These are phyloP conservation scores for Gallinago paraguaiae DNA, from an alignment of 2,113 vertebrate species.

Conservation along the genomic window DNA sequence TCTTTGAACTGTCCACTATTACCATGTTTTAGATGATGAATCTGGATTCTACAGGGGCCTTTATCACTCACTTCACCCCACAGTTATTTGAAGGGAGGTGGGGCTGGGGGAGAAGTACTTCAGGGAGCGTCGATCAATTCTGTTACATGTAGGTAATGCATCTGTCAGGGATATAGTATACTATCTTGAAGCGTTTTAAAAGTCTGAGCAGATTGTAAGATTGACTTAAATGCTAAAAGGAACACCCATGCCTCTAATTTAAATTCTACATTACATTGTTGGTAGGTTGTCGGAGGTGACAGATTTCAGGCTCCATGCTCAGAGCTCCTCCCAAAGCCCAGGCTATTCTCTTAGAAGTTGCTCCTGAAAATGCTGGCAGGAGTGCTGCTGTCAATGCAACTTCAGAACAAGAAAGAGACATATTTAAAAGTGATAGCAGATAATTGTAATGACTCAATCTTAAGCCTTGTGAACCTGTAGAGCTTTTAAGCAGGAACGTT, in stretches of 20 bases:
- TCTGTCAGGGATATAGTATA: not conserved
- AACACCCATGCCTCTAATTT: not conserved
- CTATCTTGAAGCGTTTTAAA: not conserved
- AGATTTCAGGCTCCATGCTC: not conserved
- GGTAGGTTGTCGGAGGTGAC: not conserved
- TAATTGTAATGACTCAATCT: not conserved
- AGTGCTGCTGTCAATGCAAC: not conserved
- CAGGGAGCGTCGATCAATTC: not conserved
- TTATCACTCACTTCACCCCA: not conserved
- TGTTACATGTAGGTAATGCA: not conserved
- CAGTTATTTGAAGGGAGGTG: not conserved
- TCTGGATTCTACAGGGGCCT: not conserved
- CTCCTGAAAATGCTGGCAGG: not conserved
- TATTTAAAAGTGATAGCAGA: not conserved
- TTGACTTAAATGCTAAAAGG: not conserved
- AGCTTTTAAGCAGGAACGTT: conserved; percentile 7
- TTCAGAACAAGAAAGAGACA: not conserved
- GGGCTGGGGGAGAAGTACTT: not conserved
- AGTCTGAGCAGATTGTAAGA: not conserved
- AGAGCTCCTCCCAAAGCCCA: not conserved
- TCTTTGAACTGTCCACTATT: not conserved
- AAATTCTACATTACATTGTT: not conserved
- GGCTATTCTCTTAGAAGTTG: not conserved
- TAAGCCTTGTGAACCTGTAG: not conserved
- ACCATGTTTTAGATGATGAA: not conserved